A percentile compares a stretch with the other conserved stretches of the same genome.
Evolutionary conservation across 2,113 vertebrate species (phyloP).

Genomic region (Rhabdomys dilectus): DNA sequence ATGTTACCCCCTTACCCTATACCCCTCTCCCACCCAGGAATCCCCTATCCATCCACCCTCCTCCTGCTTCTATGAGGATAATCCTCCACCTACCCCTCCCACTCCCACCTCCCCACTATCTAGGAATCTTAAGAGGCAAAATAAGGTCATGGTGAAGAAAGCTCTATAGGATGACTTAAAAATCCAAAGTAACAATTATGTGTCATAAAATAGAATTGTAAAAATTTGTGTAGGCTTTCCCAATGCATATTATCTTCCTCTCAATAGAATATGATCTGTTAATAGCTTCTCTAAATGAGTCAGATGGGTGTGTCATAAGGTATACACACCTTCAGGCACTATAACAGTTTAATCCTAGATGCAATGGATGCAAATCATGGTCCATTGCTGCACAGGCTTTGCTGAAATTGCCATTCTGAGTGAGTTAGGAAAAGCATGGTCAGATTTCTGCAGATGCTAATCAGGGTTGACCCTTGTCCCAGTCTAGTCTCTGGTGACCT

Average conservation of each 20-base stretch:
- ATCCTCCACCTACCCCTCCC: too few relatives aligned
- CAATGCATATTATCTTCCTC: neutral
- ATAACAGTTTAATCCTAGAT: neutral
- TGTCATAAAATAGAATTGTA: neutral
- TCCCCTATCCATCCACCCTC: too few relatives aligned
- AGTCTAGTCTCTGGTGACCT: constrained; percentile 3
- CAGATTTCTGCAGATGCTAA: constrained; percentile 4
- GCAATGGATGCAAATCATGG: neutral
- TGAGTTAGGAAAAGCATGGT: neutral
- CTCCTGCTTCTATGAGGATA: too few relatives aligned
- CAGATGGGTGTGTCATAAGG: rapidly evolving
- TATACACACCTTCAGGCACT: neutral
- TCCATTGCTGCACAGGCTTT: neutral
- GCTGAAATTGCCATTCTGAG: neutral
- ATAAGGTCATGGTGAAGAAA: neutral
- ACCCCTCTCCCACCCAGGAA: too few relatives aligned
- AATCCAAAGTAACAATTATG: neutral
- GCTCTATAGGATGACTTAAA: neutral
- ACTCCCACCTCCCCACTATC: too few relatives aligned
- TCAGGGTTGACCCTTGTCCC: constrained; percentile 20
- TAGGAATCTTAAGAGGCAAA: neutral
- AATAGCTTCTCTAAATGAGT: neutral
- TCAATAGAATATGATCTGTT: neutral
- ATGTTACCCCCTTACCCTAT: too few relatives aligned
- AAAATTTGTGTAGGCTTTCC: neutral